A percentile compares a stretch with the other conserved stretches of the same genome.
Evolutionary conservation across 2,113 vertebrate genomes (phyloP).

Genomic region (Pavo muticus): DNA sequence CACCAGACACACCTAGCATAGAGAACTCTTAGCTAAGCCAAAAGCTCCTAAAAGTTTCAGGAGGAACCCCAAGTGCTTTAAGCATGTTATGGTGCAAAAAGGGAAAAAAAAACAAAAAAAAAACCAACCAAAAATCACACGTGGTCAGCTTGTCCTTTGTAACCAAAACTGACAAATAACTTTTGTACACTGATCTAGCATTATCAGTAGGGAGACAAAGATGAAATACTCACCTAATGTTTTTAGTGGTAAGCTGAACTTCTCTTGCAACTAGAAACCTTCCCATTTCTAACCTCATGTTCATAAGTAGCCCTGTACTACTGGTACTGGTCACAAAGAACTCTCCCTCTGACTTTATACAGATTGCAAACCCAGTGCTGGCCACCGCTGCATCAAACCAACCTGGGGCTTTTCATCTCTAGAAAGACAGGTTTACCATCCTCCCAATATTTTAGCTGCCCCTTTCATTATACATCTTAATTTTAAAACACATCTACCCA

Average conservation of each 20-base stretch:
- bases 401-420: not conserved
- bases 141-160: not conserved
- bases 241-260: not conserved
- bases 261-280: not conserved
- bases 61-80: not conserved
- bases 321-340: not conserved
- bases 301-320: not conserved
- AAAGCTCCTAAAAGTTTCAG: not conserved
- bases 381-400: not conserved
- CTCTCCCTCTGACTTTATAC: not conserved
- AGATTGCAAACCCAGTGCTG: not conserved
- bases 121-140: rapidly evolving
- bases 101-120: not conserved
- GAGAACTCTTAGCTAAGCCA: not conserved
- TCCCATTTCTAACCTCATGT: not conserved
- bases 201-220: not conserved
- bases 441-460: not conserved
- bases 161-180: not conserved
- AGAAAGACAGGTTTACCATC: not conserved
- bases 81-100: not conserved
- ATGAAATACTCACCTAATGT: rapidly evolving
- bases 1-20: not conserved
- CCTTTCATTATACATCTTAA: not conserved
- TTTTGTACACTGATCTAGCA: not conserved
- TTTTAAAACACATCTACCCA: not conserved